phyloP scores from a whole-genome alignment of 2,113 vertebrate genomes.

The Panurus biarmicus region DNA sequence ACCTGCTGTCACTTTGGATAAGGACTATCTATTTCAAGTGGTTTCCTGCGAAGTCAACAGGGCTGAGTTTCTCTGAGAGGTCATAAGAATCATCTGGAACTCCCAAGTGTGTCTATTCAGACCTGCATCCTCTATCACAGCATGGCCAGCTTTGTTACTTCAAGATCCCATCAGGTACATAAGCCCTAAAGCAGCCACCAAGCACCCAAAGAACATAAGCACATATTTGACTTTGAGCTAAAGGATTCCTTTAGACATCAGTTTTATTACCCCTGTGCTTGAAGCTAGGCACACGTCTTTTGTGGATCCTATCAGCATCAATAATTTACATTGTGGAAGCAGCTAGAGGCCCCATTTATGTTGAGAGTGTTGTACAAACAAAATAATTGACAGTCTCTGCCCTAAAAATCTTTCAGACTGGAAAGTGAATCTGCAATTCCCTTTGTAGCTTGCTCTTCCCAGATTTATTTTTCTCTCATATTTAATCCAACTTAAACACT shows the following conservation, averaged over 20 bases:
- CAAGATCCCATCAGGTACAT: not conserved
- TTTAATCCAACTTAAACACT: slow-evolving; percentile 39
- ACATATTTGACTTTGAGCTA: not conserved
- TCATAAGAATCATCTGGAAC: not conserved
- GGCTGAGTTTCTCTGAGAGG: not conserved
- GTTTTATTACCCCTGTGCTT: not conserved
- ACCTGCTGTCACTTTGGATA: slow-evolving; percentile 48
- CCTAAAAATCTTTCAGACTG: slow-evolving; percentile 47
- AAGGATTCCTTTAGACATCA: not conserved
- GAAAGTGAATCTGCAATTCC: slow-evolving; percentile 31
- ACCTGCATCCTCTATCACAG: not conserved
- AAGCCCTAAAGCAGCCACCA: not conserved
- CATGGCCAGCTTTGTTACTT: not conserved
- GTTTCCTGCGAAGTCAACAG: not conserved
- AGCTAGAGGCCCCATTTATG: slow-evolving; percentile 39
- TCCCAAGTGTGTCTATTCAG: not conserved
- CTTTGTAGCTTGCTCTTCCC: slow-evolving; percentile 26
- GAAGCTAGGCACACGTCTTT: slow-evolving; percentile 18
- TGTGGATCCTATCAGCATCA: slow-evolving; percentile 18
- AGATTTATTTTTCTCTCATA: slow-evolving; percentile 18
- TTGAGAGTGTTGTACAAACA: slow-evolving; percentile 29
- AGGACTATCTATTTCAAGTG: slow-evolving; percentile 22
- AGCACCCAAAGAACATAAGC: not conserved
- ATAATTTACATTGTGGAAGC: slow-evolving; percentile 32
- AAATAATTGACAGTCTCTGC: slow-evolving; percentile 54